Percentiles rank a stretch among this genome's conserved stretches.
These are phyloP conservation scores for Glaucomys volans DNA, from an alignment of 2,113 vertebrate species.

Conservation along the genomic window DNA sequence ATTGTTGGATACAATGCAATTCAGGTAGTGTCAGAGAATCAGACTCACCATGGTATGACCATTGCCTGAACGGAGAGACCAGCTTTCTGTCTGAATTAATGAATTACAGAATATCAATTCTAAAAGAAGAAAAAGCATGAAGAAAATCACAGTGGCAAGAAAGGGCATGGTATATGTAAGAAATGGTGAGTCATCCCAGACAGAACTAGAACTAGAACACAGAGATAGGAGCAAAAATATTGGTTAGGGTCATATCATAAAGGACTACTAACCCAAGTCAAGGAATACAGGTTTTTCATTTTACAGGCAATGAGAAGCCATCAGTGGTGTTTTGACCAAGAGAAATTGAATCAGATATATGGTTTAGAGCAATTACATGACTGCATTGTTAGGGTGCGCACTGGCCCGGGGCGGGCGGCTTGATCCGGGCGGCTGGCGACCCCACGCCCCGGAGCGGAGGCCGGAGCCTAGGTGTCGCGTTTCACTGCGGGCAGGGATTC, in stretches of 20 bases:
- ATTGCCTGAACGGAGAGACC: background rate
- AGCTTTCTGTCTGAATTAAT: background rate
- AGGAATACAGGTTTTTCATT: background rate
- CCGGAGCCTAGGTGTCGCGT: too few species aligned
- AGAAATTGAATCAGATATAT: constrained; percentile 1
- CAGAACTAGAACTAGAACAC: background rate
- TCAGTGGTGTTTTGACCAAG: background rate
- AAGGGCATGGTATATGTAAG: background rate
- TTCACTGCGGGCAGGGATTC: too few species aligned
- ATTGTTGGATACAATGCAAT: too few species aligned
- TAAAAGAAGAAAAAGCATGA: background rate
- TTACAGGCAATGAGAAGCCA: background rate
- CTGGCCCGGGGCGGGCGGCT: too few species aligned
- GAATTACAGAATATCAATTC: background rate
- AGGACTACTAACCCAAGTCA: background rate
- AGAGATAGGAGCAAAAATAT: background rate
- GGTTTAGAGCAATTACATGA: background rate
- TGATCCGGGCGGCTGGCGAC: too few species aligned
- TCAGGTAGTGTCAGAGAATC: background rate
- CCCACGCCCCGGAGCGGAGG: too few species aligned
- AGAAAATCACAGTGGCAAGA: constrained; percentile 18
- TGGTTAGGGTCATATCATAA: background rate
- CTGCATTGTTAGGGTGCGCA: too few species aligned
- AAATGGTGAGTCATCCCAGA: background rate
- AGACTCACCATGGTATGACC: background rate